These are phyloP conservation scores for Pseudococcus longispinus DNA, from an alignment of 2,888 invertebrate species.

Conservation along the genomic window DNA sequence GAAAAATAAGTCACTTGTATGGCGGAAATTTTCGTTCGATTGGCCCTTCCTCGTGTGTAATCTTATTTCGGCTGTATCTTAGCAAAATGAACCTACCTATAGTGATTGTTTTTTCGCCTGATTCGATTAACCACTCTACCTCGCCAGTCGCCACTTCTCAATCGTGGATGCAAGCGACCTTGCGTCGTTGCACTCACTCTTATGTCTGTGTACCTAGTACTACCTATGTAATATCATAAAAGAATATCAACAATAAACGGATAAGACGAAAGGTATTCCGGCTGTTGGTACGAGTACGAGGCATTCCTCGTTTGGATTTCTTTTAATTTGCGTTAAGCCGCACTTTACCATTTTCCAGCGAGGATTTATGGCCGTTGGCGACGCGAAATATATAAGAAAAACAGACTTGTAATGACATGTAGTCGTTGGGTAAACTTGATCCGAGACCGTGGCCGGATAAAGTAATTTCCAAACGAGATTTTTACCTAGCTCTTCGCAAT, in stretches of 20 bases:
- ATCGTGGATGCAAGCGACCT: not conserved
- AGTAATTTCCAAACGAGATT: conserved; percentile 53
- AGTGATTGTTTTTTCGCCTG: not conserved
- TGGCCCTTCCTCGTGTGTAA: not conserved
- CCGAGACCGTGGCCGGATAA: conserved; percentile 41
- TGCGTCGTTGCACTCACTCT: conserved; percentile 1
- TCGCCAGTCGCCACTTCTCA: not conserved
- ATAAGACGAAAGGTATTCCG: conserved; percentile 51
- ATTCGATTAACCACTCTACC: not conserved
- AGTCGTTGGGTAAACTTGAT: conserved; percentile 53
- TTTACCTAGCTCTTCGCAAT: conserved; percentile 22
- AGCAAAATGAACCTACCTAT: not conserved
- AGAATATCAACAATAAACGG: conserved; percentile 47
- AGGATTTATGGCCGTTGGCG: conserved; percentile 54
- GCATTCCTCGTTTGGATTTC: conserved; percentile 45
- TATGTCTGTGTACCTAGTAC: not conserved
- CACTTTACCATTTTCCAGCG: conserved; percentile 49
- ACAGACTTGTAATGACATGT: conserved; percentile 52
- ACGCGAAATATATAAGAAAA: conserved; percentile 50
- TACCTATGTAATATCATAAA: conserved; percentile 28
- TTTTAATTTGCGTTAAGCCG: conserved; percentile 54
- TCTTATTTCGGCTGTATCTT: not conserved
- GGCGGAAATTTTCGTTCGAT: conserved; percentile 9
- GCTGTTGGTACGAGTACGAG: conserved; percentile 20
- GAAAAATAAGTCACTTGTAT: not conserved